These are phyloP conservation scores for Hydroisotoma schaefferi DNA, from an alignment of 2,888 invertebrate species.

Conservation along the genomic window DNA sequence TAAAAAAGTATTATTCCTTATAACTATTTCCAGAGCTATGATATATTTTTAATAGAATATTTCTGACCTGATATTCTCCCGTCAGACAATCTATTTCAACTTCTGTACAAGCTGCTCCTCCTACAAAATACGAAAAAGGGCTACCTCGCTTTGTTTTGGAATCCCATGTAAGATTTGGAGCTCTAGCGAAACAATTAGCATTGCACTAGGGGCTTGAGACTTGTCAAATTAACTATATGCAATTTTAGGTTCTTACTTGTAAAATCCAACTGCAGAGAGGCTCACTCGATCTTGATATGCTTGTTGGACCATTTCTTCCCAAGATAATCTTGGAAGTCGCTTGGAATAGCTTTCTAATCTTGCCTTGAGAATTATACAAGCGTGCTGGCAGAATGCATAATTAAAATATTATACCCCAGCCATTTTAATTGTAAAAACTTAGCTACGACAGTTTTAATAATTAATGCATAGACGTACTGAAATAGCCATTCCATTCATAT, in stretches of 20 bases:
- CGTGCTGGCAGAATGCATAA: constrained; percentile 57
- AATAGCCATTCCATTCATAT: constrained; percentile 54
- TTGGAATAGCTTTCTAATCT: constrained; percentile 71
- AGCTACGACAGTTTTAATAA: not conserved
- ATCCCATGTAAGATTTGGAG: constrained; percentile 34
- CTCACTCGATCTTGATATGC: constrained; percentile 76
- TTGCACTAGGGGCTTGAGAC: no score
- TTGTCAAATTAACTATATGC: no score
- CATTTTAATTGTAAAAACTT: not conserved
- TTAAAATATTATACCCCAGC: not conserved
- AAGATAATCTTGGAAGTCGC: constrained; percentile 69
- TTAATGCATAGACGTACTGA: constrained; percentile 42
- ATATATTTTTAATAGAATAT: not conserved
- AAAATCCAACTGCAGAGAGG: constrained; percentile 78
- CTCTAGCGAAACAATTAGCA: no score
- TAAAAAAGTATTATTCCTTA: not conserved
- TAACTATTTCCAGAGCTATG: not conserved
- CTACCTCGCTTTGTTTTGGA: constrained; percentile 26
- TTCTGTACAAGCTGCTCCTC: constrained; percentile 78
- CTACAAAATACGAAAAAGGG: constrained; percentile 76
- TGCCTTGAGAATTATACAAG: constrained; percentile 70
- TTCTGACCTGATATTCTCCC: constrained; percentile 71
- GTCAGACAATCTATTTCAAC: constrained; percentile 93
- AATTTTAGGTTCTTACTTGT: constrained; percentile 53
- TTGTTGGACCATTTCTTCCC: constrained; percentile 76